Evolutionary conservation across 2,797 vertebrate genomes (phyloP).

Genomic region (Oreortyx pictus): DNA sequence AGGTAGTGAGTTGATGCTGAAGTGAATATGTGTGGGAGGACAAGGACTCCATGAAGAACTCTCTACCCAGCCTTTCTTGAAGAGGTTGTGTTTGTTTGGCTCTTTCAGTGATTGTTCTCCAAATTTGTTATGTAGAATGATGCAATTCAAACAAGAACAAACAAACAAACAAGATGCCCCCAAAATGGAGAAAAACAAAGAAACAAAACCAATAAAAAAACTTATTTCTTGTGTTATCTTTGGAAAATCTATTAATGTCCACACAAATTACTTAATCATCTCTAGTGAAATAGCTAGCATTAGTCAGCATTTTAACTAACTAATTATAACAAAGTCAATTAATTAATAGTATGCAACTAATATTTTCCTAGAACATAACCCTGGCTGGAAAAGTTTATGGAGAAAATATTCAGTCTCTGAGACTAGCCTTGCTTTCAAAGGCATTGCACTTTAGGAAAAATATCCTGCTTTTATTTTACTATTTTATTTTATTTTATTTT

Average conservation of each 20-base stretch:
- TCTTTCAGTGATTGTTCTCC: background rate
- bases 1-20: background rate
- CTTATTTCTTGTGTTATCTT: background rate
- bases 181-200: background rate
- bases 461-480: background rate
- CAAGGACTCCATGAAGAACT: background rate
- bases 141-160: background rate
- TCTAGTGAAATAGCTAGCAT: background rate
- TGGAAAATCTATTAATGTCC: background rate
- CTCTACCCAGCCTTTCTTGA: background rate
- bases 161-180: background rate
- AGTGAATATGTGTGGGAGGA: background rate
- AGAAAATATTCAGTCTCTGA: background rate
- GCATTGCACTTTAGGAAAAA: background rate
- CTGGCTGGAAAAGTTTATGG: background rate
- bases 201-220: background rate
- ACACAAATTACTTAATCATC: background rate
- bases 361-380: background rate
- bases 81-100: background rate
- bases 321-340: background rate
- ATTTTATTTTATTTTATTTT: background rate
- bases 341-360: background rate
- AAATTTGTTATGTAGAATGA: background rate
- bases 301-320: background rate
- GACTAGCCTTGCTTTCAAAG: background rate